Conservation (phyloP, 1,140 invertebrate species). For the Cecropterus lyciades region DNA sequence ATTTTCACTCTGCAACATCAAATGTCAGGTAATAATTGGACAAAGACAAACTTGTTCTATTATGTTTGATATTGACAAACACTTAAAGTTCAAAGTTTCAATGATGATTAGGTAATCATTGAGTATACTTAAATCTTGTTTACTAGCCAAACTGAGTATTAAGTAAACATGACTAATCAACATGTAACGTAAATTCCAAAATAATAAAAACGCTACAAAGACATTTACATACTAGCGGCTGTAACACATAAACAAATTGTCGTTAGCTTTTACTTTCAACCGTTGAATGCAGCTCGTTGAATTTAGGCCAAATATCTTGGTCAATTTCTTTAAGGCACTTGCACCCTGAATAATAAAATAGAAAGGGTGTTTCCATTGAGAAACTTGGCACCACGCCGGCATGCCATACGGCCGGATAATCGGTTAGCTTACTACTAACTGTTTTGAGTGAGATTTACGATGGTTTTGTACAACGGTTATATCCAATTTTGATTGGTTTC, state of each 20-base stretch:
- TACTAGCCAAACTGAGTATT: too few relatives aligned
- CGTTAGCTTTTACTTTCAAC: slow-evolving; percentile 22
- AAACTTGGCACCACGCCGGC: slow-evolving; percentile 25
- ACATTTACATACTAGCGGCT: not conserved
- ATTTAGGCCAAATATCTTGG: slow-evolving; percentile 27
- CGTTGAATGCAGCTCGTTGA: slow-evolving; percentile 21
- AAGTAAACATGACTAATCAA: too few relatives aligned
- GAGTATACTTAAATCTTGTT: too few relatives aligned
- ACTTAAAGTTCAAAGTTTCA: too few relatives aligned
- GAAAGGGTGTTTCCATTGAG: slow-evolving; percentile 24
- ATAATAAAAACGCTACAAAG: not conserved
- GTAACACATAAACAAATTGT: not conserved
- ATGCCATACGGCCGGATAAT: slow-evolving; percentile 5
- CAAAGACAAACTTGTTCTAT: too few relatives aligned
- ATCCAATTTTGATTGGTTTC: too few relatives aligned
- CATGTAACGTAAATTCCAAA: too few relatives aligned
- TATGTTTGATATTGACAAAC: too few relatives aligned
- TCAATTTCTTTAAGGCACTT: slow-evolving; percentile 31
- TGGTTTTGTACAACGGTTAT: not conserved
- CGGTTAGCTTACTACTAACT: not conserved
- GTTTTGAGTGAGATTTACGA: not conserved
- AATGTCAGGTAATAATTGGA: too few relatives aligned
- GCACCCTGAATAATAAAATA: slow-evolving; percentile 32
- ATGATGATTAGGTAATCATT: too few relatives aligned
- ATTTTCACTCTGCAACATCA: too few relatives aligned